These are phyloP conservation scores for Sacculina carcini DNA, from an alignment of 2,888 invertebrate species.

Conservation along the genomic window DNA sequence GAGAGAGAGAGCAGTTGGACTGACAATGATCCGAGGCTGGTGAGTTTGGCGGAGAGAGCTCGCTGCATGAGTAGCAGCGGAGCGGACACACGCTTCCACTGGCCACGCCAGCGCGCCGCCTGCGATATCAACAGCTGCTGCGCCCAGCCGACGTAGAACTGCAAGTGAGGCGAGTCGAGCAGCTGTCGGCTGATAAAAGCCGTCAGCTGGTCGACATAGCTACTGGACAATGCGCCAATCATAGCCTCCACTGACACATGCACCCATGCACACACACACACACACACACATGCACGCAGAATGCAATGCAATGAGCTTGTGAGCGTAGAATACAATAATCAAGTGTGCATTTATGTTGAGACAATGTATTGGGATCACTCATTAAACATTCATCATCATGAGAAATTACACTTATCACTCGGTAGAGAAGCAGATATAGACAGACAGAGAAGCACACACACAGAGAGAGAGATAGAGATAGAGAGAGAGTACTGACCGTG, in stretches of 20 bases:
- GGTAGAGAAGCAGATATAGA: background rate
- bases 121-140: conserved; percentile 36
- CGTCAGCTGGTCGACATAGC: conserved; percentile 47
- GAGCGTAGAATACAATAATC: no score
- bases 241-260: conserved; percentile 42
- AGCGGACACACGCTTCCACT: conserved; percentile 30
- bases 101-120: conserved; percentile 24
- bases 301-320: no score
- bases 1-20: conserved; percentile 21
- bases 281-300: no score
- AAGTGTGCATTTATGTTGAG: no score
- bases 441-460: background rate
- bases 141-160: conserved; percentile 65
- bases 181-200: conserved; percentile 40
- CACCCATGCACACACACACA: conserved; percentile 6
- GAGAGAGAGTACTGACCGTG: conserved; percentile 33
- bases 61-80: conserved; percentile 47
- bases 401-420: background rate
- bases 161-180: conserved; percentile 52
- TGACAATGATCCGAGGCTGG: conserved; percentile 60
- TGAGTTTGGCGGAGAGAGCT: conserved; percentile 45
- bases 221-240: conserved; percentile 35
- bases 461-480: conserved; percentile 3
- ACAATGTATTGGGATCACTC: no score
- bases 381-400: no score